Evolutionary conservation across 2,797 vertebrate genomes (phyloP).

Genomic region (Acanthiza pusilla): DNA sequence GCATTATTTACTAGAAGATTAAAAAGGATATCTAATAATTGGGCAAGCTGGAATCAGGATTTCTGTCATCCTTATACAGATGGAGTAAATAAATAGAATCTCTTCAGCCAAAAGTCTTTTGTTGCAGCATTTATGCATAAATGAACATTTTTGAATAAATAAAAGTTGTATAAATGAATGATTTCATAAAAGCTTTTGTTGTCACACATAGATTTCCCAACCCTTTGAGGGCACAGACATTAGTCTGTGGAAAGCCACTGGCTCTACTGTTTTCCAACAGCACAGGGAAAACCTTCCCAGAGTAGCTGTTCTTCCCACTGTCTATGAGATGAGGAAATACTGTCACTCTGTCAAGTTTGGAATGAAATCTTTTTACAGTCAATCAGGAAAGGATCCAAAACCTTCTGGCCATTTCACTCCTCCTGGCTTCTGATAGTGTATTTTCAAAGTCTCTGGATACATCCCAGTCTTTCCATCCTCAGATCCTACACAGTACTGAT

Average conservation of each 20-base stretch:
- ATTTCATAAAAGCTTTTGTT: background rate
- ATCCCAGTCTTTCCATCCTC: background rate
- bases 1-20: background rate
- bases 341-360: background rate
- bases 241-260: background rate
- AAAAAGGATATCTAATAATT: background rate
- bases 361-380: background rate
- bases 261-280: background rate
- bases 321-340: background rate
- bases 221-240: background rate
- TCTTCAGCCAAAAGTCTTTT: background rate
- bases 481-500: background rate
- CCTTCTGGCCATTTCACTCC: background rate
- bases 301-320: background rate
- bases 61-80: background rate
- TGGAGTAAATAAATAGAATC: background rate
- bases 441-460: slow-evolving; percentile 9
- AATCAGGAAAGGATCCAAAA: background rate
- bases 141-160: background rate
- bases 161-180: background rate
- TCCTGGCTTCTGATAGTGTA: background rate
- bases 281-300: background rate
- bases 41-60: background rate
- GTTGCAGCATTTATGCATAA: background rate
- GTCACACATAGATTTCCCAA: background rate